A percentile compares a stretch with the other conserved stretches of the same genome.
phyloP scores from a whole-genome alignment of 2,888 invertebrate genomes.

The Deilephila porcellus region DNA sequence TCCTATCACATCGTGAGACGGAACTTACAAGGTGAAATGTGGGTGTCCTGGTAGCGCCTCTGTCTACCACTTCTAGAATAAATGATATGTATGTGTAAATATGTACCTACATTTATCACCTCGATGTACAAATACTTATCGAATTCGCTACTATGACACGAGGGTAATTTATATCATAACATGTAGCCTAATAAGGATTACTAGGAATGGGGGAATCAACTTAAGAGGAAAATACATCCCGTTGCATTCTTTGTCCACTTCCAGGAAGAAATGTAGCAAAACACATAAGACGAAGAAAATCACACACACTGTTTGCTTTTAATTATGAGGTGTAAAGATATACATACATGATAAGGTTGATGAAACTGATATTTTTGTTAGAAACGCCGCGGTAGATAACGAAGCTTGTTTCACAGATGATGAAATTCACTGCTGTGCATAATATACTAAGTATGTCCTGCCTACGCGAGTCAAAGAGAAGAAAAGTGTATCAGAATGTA shows the following conservation, averaged over 20 bases:
- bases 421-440: background rate
- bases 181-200: no score
- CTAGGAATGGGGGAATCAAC: no score
- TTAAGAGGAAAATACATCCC: no score
- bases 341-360: background rate
- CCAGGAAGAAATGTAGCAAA: background rate
- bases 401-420: background rate
- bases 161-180: no score
- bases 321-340: background rate
- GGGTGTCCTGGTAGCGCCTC: background rate
- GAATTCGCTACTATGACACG: no score
- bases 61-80: background rate
- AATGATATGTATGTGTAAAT: no score
- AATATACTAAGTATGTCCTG: no score
- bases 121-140: no score
- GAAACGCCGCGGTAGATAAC: background rate
- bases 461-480: no score
- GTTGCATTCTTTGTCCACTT: background rate
- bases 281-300: background rate
- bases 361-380: background rate
- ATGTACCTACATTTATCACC: no score
- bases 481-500: no score
- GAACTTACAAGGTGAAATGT: background rate
- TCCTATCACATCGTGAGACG: background rate
- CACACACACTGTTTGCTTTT: background rate